Base-by-base conservation (phyloP, 2,113 vertebrate genomes). In the Melanotaenia duboulayi region DNA sequence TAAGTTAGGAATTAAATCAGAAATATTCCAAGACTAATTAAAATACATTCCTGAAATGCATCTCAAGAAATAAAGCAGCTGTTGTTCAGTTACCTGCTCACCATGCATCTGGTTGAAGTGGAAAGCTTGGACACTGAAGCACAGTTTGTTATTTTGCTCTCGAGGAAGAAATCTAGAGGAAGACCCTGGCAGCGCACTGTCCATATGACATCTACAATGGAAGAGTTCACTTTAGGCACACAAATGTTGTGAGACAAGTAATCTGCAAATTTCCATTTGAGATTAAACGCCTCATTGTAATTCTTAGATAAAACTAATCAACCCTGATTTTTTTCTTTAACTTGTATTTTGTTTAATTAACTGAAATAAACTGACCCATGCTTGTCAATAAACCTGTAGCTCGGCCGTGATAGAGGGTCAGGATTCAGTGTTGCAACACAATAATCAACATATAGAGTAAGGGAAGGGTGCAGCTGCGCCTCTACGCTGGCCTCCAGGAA, bases 121-220 rank as follows among this genome's bases (percentile, higher is more conserved):
- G 42, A 83, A 85, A 22, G 84, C 65, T 37, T 85, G 75, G 39
- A 90, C 5, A 19, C 71, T 88, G 62, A 88, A 86, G 42, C 76
- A 80, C 0, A 84, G 74, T 19, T 60, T 71, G 71, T 75, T 77
- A 2, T 52, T 52, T 46, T 71, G 64, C 56, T 51, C 10, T 44
- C 75, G 74, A 0, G 14, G 73, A 2, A 80, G 54, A 71, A 74
- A 91, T 73, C 63, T 74, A n/a, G 87, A 89, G 6, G 81, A 66
- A 0, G 79, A 88, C 7, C 74, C 63, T 2, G 80, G 75, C 24
- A 87, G 28, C 2, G 83, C 7, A 50, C 77, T 86, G 61, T 90
- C 83, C 40, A 87, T 24, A 23, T 85, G 60, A 77, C 78, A 88
- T 65, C 87, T 92, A 63, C 13, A 40, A 71, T 11, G 51, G 11